Evolutionary conservation across 1,140 invertebrate species (phyloP).

Genomic region (Archivesica marissinica): DNA sequence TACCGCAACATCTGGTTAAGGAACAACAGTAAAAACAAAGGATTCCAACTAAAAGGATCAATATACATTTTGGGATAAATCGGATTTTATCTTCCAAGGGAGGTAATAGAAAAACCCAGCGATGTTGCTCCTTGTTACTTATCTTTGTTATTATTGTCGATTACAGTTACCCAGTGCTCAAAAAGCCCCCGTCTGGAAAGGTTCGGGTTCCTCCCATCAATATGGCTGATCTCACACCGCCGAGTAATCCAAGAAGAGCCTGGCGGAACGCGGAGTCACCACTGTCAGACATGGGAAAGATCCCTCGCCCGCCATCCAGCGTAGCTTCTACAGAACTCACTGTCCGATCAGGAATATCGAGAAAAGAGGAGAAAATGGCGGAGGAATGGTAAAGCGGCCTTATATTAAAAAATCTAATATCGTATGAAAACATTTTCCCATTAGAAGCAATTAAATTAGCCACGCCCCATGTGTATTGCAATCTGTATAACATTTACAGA

Average conservation of each 20-base stretch:
- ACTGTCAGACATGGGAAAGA: slow-evolving; percentile 65
- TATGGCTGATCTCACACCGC: slow-evolving; percentile 62
- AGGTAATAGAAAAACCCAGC: too few relatives aligned
- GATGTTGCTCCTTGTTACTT: too few relatives aligned
- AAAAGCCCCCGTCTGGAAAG: slow-evolving; percentile 68
- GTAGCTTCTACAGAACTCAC: slow-evolving; percentile 72
- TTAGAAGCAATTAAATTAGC: too few relatives aligned
- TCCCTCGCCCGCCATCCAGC: slow-evolving; percentile 74
- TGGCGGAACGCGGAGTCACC: slow-evolving; percentile 75
- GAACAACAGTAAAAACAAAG: too few relatives aligned
- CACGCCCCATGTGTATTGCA: too few relatives aligned
- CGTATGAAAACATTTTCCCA: too few relatives aligned
- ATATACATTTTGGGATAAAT: too few relatives aligned
- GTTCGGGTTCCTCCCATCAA: slow-evolving; percentile 54
- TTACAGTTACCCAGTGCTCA: slow-evolving; percentile 76
- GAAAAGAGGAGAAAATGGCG: slow-evolving; percentile 78
- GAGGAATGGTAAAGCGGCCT: slow-evolving; percentile 82
- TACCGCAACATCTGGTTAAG: too few relatives aligned
- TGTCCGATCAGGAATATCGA: slow-evolving; percentile 72
- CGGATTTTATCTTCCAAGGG: too few relatives aligned
- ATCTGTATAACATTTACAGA: too few relatives aligned
- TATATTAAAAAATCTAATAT: too few relatives aligned
- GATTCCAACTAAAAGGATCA: too few relatives aligned
- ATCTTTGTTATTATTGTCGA: not conserved
- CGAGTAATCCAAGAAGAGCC: slow-evolving; percentile 72